A percentile compares a stretch with the other conserved stretches of the same genome.
phyloP scores from a whole-genome alignment of 2,888 invertebrate genomes.

The Mycalesis mineus region DNA sequence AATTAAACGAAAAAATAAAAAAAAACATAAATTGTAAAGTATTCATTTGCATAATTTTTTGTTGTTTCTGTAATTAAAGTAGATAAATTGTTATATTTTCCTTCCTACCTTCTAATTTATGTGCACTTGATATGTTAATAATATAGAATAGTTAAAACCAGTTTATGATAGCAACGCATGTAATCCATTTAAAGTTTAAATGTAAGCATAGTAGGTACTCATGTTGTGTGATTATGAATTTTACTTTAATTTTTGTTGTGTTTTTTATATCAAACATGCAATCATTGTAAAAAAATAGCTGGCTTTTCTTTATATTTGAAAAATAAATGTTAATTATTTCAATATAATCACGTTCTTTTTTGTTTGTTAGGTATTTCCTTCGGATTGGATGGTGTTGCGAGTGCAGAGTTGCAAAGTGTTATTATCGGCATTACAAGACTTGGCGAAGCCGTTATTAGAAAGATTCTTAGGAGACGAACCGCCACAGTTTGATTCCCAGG shows the following conservation, averaged over 20 bases:
- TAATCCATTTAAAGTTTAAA: neutral
- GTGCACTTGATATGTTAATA: neutral
- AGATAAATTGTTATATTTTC: neutral
- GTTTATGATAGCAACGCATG: neutral
- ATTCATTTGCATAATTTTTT: no score
- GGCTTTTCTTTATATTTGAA: no score
- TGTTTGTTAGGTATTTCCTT: slow-evolving; percentile 82
- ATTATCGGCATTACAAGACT: slow-evolving; percentile 89
- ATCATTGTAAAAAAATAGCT: no score
- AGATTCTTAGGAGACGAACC: slow-evolving; percentile 86
- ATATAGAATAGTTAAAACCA: neutral
- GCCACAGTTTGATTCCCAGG: slow-evolving; percentile 86
- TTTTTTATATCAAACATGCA: no score
- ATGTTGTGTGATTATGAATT: no score
- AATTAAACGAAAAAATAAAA: no score
- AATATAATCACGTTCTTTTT: slow-evolving; percentile 1
- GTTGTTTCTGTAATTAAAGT: no score
- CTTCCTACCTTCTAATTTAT: neutral
- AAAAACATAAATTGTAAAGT: no score
- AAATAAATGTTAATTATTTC: no score
- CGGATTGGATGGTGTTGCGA: slow-evolving; percentile 94
- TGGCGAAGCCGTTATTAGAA: slow-evolving; percentile 91
- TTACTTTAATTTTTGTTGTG: no score
- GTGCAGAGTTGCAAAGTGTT: slow-evolving; percentile 93
- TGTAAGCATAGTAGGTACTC: no score